Evolutionary conservation across 2,888 invertebrate genomes (phyloP).

Genomic region (Phyllotreta cruciferae): DNA sequence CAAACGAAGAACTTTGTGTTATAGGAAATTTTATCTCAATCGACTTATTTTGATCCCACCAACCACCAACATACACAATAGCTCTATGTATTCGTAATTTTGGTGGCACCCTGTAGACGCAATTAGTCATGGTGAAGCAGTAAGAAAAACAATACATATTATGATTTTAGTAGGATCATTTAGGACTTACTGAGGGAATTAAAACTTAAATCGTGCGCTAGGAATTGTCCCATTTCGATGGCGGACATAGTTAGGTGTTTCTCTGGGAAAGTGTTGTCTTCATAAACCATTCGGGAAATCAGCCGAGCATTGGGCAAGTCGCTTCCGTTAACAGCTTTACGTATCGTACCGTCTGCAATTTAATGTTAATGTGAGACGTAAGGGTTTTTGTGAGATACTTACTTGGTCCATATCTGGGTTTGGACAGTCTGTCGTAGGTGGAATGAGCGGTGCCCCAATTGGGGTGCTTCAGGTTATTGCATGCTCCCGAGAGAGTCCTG

Average conservation of each 20-base stretch:
- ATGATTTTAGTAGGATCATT: too few relatives aligned
- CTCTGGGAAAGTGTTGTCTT: constrained; percentile 40
- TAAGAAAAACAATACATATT: too few relatives aligned
- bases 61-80: too few relatives aligned
- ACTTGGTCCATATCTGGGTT: constrained; percentile 40
- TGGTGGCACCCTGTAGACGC: too few relatives aligned
- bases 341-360: constrained; percentile 16
- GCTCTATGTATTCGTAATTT: too few relatives aligned
- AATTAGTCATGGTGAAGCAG: too few relatives aligned
- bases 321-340: constrained; percentile 34
- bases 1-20: too few relatives aligned
- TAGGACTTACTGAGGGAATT: constrained; percentile 41
- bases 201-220: constrained; percentile 53
- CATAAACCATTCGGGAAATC: constrained; percentile 45
- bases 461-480: constrained; percentile 43
- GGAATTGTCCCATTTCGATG: constrained; percentile 56
- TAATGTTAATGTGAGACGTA: background rate
- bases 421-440: constrained; percentile 38
- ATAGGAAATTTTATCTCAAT: too few relatives aligned
- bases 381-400: constrained; percentile 4
- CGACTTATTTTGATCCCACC: too few relatives aligned
- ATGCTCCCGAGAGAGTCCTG: constrained; percentile 39
- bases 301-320: constrained; percentile 46
- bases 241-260: constrained; percentile 43
- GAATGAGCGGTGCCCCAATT: constrained; percentile 41